phyloP scores from a whole-genome alignment of 2,797 vertebrate species.

The Mus minutoides region DNA sequence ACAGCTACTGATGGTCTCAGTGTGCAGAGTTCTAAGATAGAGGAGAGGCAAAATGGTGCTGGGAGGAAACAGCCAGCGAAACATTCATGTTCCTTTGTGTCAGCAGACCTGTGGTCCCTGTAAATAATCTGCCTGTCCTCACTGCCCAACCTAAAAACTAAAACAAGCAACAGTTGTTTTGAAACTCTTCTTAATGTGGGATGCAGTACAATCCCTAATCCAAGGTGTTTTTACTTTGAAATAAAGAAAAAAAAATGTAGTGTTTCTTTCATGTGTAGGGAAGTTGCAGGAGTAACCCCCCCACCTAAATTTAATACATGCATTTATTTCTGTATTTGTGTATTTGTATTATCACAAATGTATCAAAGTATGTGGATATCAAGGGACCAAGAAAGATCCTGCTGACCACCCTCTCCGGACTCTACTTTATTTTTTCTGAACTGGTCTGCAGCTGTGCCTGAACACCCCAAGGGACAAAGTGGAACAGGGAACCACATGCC shows the following conservation, averaged over 20 bases:
- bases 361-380: neutral
- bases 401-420: too few species aligned
- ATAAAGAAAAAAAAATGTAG: neutral
- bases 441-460: too few species aligned
- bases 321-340: neutral
- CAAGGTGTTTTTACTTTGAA: neutral
- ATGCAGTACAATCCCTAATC: neutral
- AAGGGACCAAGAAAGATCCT: too few species aligned
- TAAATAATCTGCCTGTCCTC: neutral
- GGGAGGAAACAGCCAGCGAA: neutral
- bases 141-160: neutral
- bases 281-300: neutral
- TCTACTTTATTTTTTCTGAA: too few species aligned
- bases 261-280: neutral
- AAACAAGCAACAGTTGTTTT: neutral
- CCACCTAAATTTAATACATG: neutral
- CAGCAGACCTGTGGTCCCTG: neutral
- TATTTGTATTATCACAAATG: too few species aligned
- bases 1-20: neutral
- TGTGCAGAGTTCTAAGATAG: neutral
- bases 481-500: neutral
- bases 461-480: neutral
- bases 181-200: neutral
- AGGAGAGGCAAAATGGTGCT: neutral
- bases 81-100: neutral